Conservation (phyloP, 2,797 vertebrate species). For the Crenichthys baileyi region DNA sequence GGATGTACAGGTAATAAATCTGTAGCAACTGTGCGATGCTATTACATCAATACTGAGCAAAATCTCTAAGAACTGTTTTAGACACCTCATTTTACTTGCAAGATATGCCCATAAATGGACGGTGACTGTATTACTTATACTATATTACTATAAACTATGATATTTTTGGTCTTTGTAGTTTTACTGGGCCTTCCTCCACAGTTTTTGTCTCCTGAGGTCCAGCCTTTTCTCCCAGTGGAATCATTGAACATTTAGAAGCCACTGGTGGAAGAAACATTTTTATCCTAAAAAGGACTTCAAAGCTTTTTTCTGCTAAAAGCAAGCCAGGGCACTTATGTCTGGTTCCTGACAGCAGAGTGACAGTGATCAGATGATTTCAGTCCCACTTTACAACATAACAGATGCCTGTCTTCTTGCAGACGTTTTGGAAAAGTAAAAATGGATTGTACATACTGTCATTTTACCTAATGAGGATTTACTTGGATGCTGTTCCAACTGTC, state of each 20-base stretch:
- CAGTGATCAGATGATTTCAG: slow-evolving; percentile 10
- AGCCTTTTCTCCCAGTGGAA: not conserved
- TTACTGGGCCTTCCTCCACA: not conserved
- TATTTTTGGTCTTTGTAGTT: slow-evolving; percentile 1
- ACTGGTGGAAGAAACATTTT: not conserved
- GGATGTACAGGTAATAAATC: not conserved
- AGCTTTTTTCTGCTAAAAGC: slow-evolving; percentile 3
- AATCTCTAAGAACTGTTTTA: not conserved
- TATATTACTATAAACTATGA: not conserved
- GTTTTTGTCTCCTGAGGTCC: not conserved
- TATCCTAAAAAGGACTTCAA: slow-evolving; percentile 1
- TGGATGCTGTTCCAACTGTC: not conserved
- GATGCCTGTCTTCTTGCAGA: not conserved
- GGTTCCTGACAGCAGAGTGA: slow-evolving; percentile 6
- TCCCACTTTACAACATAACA: slow-evolving; percentile 6
- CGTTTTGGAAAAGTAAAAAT: not conserved
- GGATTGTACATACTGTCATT: not conserved
- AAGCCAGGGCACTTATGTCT: not conserved
- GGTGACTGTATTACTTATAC: not conserved
- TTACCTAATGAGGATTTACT: not conserved
- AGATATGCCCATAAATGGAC: not conserved
- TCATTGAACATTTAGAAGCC: not conserved
- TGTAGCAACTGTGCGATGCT: no score
- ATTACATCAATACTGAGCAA: not conserved
- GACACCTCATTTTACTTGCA: not conserved